Evolutionary conservation across 2,113 vertebrate genomes (phyloP), one percentile per base, ranked within the genome.

Genomic region (Thinocorus orbignyianus): DNA sequence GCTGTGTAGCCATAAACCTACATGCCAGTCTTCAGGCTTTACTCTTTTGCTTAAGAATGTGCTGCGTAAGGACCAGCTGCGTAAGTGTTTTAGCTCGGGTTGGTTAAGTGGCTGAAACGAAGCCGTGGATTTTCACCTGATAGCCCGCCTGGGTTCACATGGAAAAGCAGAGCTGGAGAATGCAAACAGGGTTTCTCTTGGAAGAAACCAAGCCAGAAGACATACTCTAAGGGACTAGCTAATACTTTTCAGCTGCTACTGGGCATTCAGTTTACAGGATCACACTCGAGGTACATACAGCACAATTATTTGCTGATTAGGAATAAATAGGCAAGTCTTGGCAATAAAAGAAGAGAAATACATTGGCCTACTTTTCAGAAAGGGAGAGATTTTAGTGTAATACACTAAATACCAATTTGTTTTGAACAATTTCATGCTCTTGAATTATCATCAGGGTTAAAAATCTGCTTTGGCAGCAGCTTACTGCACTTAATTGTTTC

Each of bases 391-490:
- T 94, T 94, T 91, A 72, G 48, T 79, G 61, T 90, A 88, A 85
- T 72, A 94, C 41, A 85, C 69, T n/a, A n/a, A n/a, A 64, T 71
- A 90, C 87, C 51, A 78, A 72, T 89, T 91, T 82, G 44, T 62
- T 95, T 91, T 66, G 87, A 95, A 89, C 70, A 82, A 91, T 85
- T 87, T 70, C 61, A 71, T 72, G 81, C 61, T 96, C 70, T 93
- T 95, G 90, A 93, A 94, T 91, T 93, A 94, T 91, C 91, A 95
- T 90, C 61, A 87, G 84, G 78, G 92, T 91, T 95, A 93, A 96
- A 95, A 92, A 90, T 80, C 91, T 87, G 66, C 89, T 82, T 95
- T 81, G 81, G 92, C 92, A 87, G 90, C 81, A 91, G 90, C 73
- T 87, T 87, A 78, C 78, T 74, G 39, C 79, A 94, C 52, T 74